Evolutionary conservation across 1,140 invertebrate species (phyloP).

Genomic region (Zaprionus inermis): DNA sequence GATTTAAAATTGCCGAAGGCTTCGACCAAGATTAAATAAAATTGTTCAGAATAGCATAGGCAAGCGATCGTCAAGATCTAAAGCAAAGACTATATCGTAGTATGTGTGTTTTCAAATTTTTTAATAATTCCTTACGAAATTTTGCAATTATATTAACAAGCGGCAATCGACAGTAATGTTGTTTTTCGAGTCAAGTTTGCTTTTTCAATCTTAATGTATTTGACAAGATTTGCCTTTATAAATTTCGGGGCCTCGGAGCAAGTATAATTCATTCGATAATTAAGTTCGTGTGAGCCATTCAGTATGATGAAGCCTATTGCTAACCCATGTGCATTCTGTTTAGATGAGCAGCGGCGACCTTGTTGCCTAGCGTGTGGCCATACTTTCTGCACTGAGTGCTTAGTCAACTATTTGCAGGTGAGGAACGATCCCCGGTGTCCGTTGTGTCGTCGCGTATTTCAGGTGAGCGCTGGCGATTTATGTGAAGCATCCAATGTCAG

Average conservation of each 20-base stretch:
- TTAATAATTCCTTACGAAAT: neutral
- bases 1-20: conserved; percentile 72
- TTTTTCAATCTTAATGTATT: neutral
- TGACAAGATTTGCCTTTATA: neutral
- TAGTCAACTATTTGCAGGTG: conserved; percentile 50
- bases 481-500: conserved; percentile 35
- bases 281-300: neutral
- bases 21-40: conserved; percentile 75
- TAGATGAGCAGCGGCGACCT: conserved; percentile 61
- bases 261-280: conserved; percentile 3
- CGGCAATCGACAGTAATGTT: neutral
- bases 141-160: neutral
- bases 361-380: conserved; percentile 53
- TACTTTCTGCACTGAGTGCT: conserved; percentile 59
- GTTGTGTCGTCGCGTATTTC: conserved; percentile 56
- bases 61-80: conserved; percentile 11
- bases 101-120: neutral
- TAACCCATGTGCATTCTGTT: conserved; percentile 66
- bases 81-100: neutral
- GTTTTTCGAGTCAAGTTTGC: neutral
- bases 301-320: conserved; percentile 46
- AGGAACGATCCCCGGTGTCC: conserved; percentile 53
- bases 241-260: conserved; percentile 1
- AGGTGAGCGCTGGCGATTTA: conserved; percentile 22
- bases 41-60: conserved; percentile 46